Base-by-base conservation (phyloP, 2,797 vertebrate species). In the Chromobotia macracanthus region DNA sequence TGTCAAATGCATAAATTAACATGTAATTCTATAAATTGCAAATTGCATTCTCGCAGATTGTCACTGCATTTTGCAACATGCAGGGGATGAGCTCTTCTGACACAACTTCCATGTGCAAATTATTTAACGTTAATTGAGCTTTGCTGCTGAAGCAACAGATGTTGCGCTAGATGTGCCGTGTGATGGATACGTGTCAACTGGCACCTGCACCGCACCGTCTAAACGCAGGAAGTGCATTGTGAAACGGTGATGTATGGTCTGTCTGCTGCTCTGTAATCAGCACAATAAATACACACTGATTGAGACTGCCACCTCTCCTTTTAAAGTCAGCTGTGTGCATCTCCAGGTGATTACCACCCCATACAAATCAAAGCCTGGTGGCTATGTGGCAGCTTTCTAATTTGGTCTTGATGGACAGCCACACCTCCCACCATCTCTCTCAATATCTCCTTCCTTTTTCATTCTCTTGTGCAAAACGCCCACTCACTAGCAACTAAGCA, bases 351-450 rank as follows among this genome's bases (percentile, higher is more conserved):
- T 78, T 38, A 63, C 19, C 19, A 19, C 31, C 31, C 19, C 28
- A 19, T 46, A 61, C 56, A 44, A 53, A 56, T 16, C 58, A 18
- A 23, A 61, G 28, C 31, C 44, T 28, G 9, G 53, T 44, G 38
- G 10, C 64, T 67, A 66, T 38, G 55, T 35, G 23, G 28, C 53
- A 58, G 28, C 56, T 64, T 38, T 53, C 48, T 78, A 53, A 63
- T 71, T 71, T 78, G 15, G 19, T 19, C 28, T 71, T 70, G 44
- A 61, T 71, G 56, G 28, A 71, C 44, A 53, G 38, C 23, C 8
- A 60, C 53, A 51, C 55, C 23, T 64, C 28, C 16, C 16, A 53
- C 46, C 10, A 63, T 55, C 21, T 2, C 55, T 51, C 16, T 44
- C 11, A 64, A 19, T 64, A 50, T 51, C 28, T n/a, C 28, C 11